Percentiles rank a stretch among this genome's conserved stretches.
These are phyloP conservation scores for Trisateles emortualis DNA, from an alignment of 2,888 invertebrate genomes.

Conservation along the genomic window DNA sequence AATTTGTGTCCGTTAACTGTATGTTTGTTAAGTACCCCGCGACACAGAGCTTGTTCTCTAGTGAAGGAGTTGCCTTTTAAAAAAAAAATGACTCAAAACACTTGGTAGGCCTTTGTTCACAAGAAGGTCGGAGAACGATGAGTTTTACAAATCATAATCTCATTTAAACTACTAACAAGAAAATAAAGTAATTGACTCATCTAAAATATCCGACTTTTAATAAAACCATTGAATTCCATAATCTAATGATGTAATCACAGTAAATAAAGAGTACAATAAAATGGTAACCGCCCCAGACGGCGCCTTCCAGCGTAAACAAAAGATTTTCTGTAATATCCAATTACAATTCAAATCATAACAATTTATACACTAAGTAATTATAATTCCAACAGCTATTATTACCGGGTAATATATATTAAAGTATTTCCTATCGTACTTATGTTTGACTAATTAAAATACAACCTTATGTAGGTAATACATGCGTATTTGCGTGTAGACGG, in stretches of 20 bases:
- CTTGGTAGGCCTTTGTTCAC: too few species aligned
- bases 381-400: constrained; percentile 29
- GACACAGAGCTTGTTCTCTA: too few species aligned
- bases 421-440: constrained; percentile 37
- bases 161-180: too few species aligned
- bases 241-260: constrained; percentile 12
- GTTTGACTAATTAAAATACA: constrained; percentile 31
- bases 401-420: constrained; percentile 23
- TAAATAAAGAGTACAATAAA: constrained; percentile 10
- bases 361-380: constrained; percentile 24
- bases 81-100: too few species aligned
- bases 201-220: not conserved
- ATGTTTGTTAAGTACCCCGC: too few species aligned
- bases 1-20: too few species aligned
- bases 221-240: constrained; percentile 7
- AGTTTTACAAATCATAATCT: too few species aligned
- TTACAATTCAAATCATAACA: constrained; percentile 27
- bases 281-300: not conserved
- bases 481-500: not conserved
- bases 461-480: constrained; percentile 20
- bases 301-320: constrained; percentile 5
- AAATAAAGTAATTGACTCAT: not conserved
- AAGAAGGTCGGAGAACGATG: too few species aligned
- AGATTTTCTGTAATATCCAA: constrained; percentile 14
- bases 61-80: too few species aligned